Percentiles rank a stretch among this genome's conserved stretches.
Evolutionary conservation across 2,888 invertebrate species (phyloP).

Genomic region (Trichogramma evanescens): DNA sequence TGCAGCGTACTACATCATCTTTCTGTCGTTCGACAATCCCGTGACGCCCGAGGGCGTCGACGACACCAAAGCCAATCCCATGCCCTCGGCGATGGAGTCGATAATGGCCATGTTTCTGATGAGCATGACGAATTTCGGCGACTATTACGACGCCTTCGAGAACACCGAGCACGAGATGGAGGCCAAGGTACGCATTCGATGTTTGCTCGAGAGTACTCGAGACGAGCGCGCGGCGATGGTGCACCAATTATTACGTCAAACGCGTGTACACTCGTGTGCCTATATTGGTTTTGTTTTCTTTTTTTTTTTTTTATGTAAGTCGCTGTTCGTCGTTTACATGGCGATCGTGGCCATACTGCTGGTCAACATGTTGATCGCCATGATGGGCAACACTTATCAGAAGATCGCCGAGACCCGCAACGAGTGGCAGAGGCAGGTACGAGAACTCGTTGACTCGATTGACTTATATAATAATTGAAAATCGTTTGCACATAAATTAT

Average conservation of each 20-base stretch:
- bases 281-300: slow-evolving; percentile 1
- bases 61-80: slow-evolving; percentile 75
- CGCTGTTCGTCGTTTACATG: slow-evolving; percentile 95
- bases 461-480: slow-evolving; percentile 1
- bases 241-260: not conserved
- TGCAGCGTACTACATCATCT: slow-evolving; percentile 84
- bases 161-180: slow-evolving; percentile 81
- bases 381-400: slow-evolving; percentile 99
- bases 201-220: not conserved
- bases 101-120: slow-evolving; percentile 97
- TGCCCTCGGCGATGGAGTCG: slow-evolving; percentile 88
- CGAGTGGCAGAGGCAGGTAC: slow-evolving; percentile 90
- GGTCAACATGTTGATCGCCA: slow-evolving; percentile 97
- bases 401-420: slow-evolving; percentile 95
- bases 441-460: not conserved
- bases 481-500: not conserved
- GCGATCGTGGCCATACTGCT: slow-evolving; percentile 89
- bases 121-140: slow-evolving; percentile 94
- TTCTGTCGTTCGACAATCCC: slow-evolving; percentile 79
- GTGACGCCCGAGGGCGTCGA: slow-evolving; percentile 76
- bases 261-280: not conserved
- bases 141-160: slow-evolving; percentile 86
- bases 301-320: slow-evolving; percentile 47
- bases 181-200: slow-evolving; percentile 67
- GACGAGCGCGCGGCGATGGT: not conserved